These are phyloP conservation scores for Odiellus spinosus DNA, from an alignment of 2,888 invertebrate species.

Conservation along the genomic window DNA sequence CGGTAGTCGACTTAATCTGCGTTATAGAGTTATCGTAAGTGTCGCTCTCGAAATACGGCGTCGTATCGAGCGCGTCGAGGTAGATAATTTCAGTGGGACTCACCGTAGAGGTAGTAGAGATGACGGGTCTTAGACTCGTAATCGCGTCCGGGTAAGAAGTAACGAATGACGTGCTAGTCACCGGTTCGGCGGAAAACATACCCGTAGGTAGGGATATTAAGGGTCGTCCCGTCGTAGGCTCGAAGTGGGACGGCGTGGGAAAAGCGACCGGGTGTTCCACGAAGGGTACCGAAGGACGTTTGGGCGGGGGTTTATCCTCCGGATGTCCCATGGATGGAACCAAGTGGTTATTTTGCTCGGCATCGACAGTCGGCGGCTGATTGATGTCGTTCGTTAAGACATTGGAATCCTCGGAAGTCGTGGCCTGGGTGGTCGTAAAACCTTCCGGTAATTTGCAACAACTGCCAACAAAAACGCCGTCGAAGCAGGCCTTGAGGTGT, in stretches of 20 bases:
- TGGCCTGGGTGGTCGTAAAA: slow-evolving; percentile 1
- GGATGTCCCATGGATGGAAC: too few species aligned
- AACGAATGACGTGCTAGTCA: slow-evolving; percentile 2
- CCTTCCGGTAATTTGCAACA: slow-evolving; percentile 37
- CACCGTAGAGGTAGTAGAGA: slow-evolving; percentile 19
- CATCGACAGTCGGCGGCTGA: too few species aligned
- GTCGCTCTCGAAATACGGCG: neutral
- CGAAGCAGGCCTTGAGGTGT: slow-evolving; percentile 79
- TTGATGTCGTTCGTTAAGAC: too few species aligned
- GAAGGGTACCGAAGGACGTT: too few species aligned
- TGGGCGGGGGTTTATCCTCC: too few species aligned
- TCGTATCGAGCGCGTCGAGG: slow-evolving; percentile 5
- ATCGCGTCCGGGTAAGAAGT: neutral
- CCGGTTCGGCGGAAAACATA: neutral
- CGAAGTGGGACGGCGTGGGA: neutral
- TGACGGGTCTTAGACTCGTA: slow-evolving; percentile 22
- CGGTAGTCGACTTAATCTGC: slow-evolving; percentile 1
- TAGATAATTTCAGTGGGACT: slow-evolving; percentile 7
- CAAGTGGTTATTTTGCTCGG: too few species aligned
- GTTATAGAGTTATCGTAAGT: slow-evolving; percentile 40
- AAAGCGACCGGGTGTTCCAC: neutral
- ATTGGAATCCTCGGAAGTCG: neutral
- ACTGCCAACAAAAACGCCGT: slow-evolving; percentile 57
- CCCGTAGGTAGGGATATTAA: slow-evolving; percentile 2
- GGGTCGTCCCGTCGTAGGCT: slow-evolving; percentile 1